Evolutionary conservation across 2,113 vertebrate species (phyloP), one percentile per base, ranked within the genome.

Genomic region (Tetrax tetrax): DNA sequence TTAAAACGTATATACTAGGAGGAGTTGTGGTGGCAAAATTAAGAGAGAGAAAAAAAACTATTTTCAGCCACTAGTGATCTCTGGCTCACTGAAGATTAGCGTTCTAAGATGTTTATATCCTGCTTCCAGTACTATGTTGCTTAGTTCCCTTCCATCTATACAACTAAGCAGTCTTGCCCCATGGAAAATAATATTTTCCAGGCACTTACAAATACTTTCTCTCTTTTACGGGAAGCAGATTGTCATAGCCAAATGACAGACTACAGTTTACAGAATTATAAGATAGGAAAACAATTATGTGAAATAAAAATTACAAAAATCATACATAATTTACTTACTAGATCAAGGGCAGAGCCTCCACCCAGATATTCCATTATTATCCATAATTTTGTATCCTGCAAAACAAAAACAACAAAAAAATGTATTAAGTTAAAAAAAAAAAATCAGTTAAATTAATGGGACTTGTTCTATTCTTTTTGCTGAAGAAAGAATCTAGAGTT

Each of bases 311-410:
- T 41, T 65, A 90, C 1, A 83, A 80, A 79, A 81, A 6, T 1
- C 4, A 45, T 10, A 9, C 3, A 12, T 19, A 9, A 41, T 60
- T 78, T 96, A 98, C 99, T 99, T 98, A 99, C 99, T 97, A 99
- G 98, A 97, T 99, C 99, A 93, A 99, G 98, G 18, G 99, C 99
- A 87, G 99, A 99, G 84, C 99, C 99, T 74, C 99, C 99, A 89
- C 99, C 99, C 85, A 99, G 97, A 96, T 99, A 99, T 97, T 99
- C 99, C 99, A 99, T 99, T 97, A 99, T 99, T 95, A 99, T 99
- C 99, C 99, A 99, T 98, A 99, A 98, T 96, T 99, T 99, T 95
- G 99, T 99, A 95, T 99, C 98, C 99, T 99, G 98, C 50, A 98
- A 97, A 96, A 97, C 38, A 60, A 95, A 77, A 96, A 90, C 82